Base-by-base conservation (phyloP, 2,113 vertebrate genomes). In the Colius striatus region DNA sequence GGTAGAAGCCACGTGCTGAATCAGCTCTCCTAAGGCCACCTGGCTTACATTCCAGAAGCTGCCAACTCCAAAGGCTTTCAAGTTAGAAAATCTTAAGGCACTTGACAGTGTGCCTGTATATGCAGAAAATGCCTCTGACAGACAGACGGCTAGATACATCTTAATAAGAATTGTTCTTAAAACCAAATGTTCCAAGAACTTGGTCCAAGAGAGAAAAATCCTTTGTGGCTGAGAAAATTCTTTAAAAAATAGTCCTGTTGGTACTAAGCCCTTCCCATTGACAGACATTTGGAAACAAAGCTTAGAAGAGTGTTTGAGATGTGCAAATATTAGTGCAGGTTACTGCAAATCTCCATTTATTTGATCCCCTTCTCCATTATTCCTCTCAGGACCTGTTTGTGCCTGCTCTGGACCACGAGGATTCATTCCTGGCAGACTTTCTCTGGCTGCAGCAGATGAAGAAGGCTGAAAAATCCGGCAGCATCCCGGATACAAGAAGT, bases 11-110 rank as follows among this genome's bases (percentile, higher is more conserved):
- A 78, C 16, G 4, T 78, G 90, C 79, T 96, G 95, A 95, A 71
- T 96, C 80, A 72, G 92, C 83, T 84, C 93, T 89, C 86, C 87
- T 29, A 70, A 75, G 87, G 89, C 95, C 90, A 91, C 95, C 87
- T 96, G 95, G 92, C 70, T 96, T 62, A 29, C 36, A 30, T 5
- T 34, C 54, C 91, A 84, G 73, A 68, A 87, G 76, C 71, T 90
- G 90, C 91, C 96, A 93, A 13, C 67, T 84, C 92, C 90, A 92
- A 86, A 92, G 55, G 73, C 73, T 96, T 79, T 88, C 45, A 17
- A 66, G 58, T 73, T 84, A 72, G 90, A 93, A 89, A 92, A 89
- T 66, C 73, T 78, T 47, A 57, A 78, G 77, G 41, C 63, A 53
- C 34, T 80, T 83, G 79, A 92, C 77, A 72, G 43, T 15, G 45